These are phyloP conservation scores for Rhizomys pruinosus DNA, from an alignment of 2,113 vertebrate species.

Conservation along the genomic window DNA sequence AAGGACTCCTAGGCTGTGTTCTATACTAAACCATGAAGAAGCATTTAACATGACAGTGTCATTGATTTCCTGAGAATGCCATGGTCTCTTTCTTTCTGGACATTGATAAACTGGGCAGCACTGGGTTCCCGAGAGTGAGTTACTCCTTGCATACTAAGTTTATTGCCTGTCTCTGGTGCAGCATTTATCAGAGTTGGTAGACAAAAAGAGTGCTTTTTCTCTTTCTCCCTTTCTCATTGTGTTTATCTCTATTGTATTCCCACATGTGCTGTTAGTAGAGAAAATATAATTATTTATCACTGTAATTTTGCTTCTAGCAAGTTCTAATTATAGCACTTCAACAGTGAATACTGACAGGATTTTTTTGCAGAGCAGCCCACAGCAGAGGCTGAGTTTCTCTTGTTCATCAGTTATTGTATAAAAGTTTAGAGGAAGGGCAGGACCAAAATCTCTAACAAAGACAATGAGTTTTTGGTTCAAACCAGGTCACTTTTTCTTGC, in stretches of 20 bases:
- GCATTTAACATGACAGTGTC: conserved; percentile 53
- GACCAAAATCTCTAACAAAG: not conserved
- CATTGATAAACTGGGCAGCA: conserved; percentile 64
- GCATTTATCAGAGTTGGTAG: conserved; percentile 65
- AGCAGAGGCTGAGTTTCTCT: not conserved
- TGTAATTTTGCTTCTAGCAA: conserved; percentile 66
- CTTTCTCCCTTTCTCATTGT: conserved; percentile 60
- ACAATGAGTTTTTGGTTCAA: conserved; percentile 34
- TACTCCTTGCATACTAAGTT: conserved; percentile 73
- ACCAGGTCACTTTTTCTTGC: conserved; percentile 51
- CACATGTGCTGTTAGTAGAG: conserved; percentile 67
- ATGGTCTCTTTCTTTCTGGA: conserved; percentile 75
- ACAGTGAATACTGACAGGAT: conserved; percentile 58
- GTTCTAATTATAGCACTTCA: conserved; percentile 71
- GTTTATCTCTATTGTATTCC: conserved; percentile 68
- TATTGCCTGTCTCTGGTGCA: conserved; percentile 69
- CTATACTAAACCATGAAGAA: conserved; percentile 57
- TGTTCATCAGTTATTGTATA: conserved; percentile 14
- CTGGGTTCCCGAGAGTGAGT: conserved; percentile 62
- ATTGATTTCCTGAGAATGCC: conserved; percentile 75
- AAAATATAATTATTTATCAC: conserved; percentile 69
- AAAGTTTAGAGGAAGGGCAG: not conserved
- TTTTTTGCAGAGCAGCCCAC: conserved; percentile 24
- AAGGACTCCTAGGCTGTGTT: conserved; percentile 63
- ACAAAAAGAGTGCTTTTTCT: conserved; percentile 50